A percentile compares a stretch with the other conserved stretches of the same genome.
Evolutionary conservation across 1,140 invertebrate genomes (phyloP).

Genomic region (Chrysopa pallens): DNA sequence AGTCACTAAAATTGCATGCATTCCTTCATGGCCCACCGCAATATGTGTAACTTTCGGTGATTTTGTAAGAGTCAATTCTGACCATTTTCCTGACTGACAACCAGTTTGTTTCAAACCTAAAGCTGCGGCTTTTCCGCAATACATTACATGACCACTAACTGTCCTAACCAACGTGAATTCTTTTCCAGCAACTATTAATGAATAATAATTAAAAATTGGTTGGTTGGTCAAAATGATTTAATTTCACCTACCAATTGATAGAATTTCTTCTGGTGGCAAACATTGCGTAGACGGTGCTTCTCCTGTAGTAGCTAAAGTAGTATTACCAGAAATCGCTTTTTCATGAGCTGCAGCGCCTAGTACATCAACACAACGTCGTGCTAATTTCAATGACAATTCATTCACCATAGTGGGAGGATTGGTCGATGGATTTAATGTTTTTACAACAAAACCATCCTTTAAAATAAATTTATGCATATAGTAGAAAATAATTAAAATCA

Average conservation of each 20-base stretch:
- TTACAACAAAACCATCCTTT: conserved; percentile 67
- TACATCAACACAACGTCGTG: conserved; percentile 57
- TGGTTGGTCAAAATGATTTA: not conserved
- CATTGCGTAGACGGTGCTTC: conserved; percentile 18
- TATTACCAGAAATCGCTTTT: conserved; percentile 32
- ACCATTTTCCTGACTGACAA: conserved; percentile 44
- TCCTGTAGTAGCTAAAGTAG: conserved; percentile 24
- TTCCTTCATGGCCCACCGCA: conserved; percentile 81
- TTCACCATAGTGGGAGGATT: conserved; percentile 32
- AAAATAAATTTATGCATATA: conserved; percentile 8
- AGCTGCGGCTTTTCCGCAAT: conserved; percentile 55
- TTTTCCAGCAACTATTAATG: conserved; percentile 40
- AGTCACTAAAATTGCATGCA: conserved; percentile 71
- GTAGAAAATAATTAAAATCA: conserved; percentile 6
- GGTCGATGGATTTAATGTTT: conserved; percentile 52
- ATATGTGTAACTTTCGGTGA: conserved; percentile 57
- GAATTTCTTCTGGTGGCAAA: conserved; percentile 35
- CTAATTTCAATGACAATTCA: conserved; percentile 62
- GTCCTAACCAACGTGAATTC: conserved; percentile 71
- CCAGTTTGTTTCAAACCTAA: conserved; percentile 50
- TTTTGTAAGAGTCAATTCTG: conserved; percentile 57
- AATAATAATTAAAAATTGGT: not conserved
- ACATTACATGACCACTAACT: conserved; percentile 59
- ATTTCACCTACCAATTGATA: conserved; percentile 23
- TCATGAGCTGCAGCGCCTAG: conserved; percentile 56